Percentiles rank a stretch among this genome's conserved stretches.
These are phyloP conservation scores for Anthrax anthrax DNA, from an alignment of 2,888 invertebrate genomes.

Conservation along the genomic window DNA sequence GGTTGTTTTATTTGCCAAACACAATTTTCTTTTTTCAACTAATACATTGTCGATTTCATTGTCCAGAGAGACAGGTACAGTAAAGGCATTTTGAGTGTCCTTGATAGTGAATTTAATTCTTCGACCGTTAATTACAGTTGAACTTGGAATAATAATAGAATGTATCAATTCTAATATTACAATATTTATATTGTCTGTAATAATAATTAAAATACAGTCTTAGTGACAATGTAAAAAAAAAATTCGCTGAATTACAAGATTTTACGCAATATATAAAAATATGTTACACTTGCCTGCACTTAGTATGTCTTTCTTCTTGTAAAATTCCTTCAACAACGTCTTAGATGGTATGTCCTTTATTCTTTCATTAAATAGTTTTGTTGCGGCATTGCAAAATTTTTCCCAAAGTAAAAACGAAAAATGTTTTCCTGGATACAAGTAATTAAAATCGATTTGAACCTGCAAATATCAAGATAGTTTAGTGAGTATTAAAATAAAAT, in stretches of 20 bases:
- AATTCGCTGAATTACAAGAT: too few relatives aligned
- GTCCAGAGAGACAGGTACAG: background rate
- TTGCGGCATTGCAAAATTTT: background rate
- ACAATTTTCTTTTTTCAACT: background rate
- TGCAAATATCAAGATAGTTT: background rate
- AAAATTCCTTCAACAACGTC: background rate
- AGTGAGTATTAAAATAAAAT: background rate
- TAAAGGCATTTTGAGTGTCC: slow-evolving; percentile 1
- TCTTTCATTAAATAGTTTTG: background rate
- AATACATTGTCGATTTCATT: background rate
- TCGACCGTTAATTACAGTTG: background rate
- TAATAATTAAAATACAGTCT: background rate
- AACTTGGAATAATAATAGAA: background rate
- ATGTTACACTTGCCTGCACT: background rate
- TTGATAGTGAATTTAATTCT: slow-evolving; percentile 1
- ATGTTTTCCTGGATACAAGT: background rate
- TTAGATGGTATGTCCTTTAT: background rate
- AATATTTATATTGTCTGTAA: slow-evolving; percentile 1
- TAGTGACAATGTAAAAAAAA: background rate
- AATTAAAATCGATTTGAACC: slow-evolving; percentile 1
- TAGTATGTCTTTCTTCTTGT: background rate
- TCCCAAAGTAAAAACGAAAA: background rate
- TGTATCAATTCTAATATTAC: background rate
- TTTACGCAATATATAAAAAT: background rate
- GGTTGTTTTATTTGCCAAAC: background rate